Evolutionary conservation across 2,113 vertebrate species (phyloP), one percentile per base, ranked within the genome.

Genomic region (Halcyon senegalensis): DNA sequence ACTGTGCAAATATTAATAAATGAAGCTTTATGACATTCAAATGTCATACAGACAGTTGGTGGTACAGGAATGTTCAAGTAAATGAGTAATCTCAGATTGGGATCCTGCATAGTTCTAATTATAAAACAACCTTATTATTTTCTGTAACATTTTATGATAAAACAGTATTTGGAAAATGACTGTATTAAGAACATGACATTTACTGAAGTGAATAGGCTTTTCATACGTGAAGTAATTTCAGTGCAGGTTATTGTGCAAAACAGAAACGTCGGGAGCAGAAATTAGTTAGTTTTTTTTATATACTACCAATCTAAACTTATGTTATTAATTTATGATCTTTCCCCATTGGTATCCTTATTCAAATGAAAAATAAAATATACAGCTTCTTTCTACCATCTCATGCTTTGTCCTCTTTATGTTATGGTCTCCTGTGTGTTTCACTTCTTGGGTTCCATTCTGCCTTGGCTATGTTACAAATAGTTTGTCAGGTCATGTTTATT

Each of bases 191-290:
- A 37, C 28, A 12, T 91, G 89, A 85, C 81, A 95, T 96, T 96
- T 95, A 66, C 48, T 62, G 75, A 74, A 88, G 72, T 92, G 90
- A 94, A 83, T 88, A 90, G 92, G 67, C n/a, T 93, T 94, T 94
- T 70, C 50, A 25, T 44, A 77, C 24, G 8, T 62, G 55, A 88
- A 83, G 21, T 73, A 27, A 90, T 90, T 92, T 88, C 48, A 55
- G 28, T 50, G n/a, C 44, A 66, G 46, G 31, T 80, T 69, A 63
- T 78, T 67, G 55, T 46, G 35, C 19, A 70, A 92, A 89, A 60
- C 39, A 87, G 63, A 80, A 81, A 18, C 55, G 84, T 76, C 53
- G 50, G 37, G 77, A 87, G 64, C 33, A 69, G 50, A 62, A 7
- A 69, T 77, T 13, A 31, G 48, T 75, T 35, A 19, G 67, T 13